Evolutionary conservation across 2,797 vertebrate species (phyloP).

Genomic region (Aeoliscus strigatus): DNA sequence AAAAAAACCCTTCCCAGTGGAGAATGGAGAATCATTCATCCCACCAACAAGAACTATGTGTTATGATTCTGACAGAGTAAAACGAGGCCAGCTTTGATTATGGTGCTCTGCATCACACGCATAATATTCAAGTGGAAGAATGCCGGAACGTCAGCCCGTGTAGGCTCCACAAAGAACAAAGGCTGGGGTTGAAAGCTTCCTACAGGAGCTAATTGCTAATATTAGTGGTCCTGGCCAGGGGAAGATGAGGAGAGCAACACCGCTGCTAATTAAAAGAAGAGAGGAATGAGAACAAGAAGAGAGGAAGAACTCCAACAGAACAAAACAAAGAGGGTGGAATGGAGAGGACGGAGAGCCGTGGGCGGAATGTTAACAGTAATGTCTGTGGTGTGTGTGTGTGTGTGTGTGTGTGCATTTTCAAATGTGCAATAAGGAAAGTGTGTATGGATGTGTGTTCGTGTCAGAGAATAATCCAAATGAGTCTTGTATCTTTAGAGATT

Average conservation of each 20-base stretch:
- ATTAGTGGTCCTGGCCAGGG: slow-evolving; percentile 50
- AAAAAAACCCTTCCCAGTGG: slow-evolving; percentile 18
- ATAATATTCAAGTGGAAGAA: slow-evolving; percentile 47
- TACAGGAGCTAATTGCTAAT: slow-evolving; percentile 63
- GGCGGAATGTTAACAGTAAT: slow-evolving; percentile 10
- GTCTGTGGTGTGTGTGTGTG: slow-evolving; percentile 11
- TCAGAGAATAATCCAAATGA: slow-evolving; percentile 49
- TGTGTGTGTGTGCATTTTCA: slow-evolving; percentile 6
- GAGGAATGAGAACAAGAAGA: slow-evolving; percentile 37
- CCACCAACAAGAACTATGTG: slow-evolving; percentile 25
- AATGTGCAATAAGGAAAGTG: background rate
- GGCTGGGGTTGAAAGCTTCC: slow-evolving; percentile 48
- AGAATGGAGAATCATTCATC: slow-evolving; percentile 29
- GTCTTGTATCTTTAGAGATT: slow-evolving; percentile 58
- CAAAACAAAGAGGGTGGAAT: slow-evolving; percentile 26
- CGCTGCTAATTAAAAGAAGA: slow-evolving; percentile 54
- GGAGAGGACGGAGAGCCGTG: slow-evolving; percentile 8
- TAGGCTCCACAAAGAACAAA: slow-evolving; percentile 45
- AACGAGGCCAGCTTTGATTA: slow-evolving; percentile 66
- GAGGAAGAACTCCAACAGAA: slow-evolving; percentile 25
- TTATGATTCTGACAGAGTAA: slow-evolving; percentile 49
- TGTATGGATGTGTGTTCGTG: slow-evolving; percentile 10
- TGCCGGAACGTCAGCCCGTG: slow-evolving; percentile 32
- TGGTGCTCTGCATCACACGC: slow-evolving; percentile 45
- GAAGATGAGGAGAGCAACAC: slow-evolving; percentile 45